phyloP scores from a whole-genome alignment of 2,797 vertebrate species.

The Rhodeus uyekii region DNA sequence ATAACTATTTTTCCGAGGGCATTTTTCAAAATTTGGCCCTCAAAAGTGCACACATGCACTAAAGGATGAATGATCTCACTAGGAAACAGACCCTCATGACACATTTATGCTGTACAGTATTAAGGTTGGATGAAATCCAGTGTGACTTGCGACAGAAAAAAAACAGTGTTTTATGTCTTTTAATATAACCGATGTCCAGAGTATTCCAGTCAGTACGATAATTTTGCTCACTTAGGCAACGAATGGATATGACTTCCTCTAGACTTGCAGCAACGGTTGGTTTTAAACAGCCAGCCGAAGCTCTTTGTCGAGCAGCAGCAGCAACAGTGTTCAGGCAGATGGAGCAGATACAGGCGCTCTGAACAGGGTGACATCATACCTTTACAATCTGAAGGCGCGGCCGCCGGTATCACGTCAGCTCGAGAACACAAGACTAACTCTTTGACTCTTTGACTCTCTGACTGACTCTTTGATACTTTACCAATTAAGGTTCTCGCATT shows the following conservation, averaged over 20 bases:
- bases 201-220: not conserved
- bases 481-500: constrained; percentile 83
- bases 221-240: not conserved
- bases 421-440: constrained; percentile 57
- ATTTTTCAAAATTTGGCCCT: constrained; percentile 49
- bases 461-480: constrained; percentile 75
- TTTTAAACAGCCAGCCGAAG: not conserved
- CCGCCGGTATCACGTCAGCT: constrained; percentile 74
- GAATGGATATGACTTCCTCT: not conserved
- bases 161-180: not conserved
- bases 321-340: constrained; percentile 30
- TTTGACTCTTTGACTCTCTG: no score
- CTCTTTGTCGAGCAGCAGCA: constrained; percentile 1
- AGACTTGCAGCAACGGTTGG: constrained; percentile 1
- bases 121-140: not conserved
- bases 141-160: not conserved
- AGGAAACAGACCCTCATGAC: not conserved
- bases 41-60: constrained; percentile 46
- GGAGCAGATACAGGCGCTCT: constrained; percentile 49
- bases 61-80: not conserved
- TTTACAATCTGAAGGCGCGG: constrained; percentile 79
- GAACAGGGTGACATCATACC: constrained; percentile 75
- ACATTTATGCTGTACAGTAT: not conserved
- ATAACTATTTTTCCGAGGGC: no score
- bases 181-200: no score